Base-by-base conservation (phyloP, 2,113 vertebrate genomes). In the Phodopus roborovskii region DNA sequence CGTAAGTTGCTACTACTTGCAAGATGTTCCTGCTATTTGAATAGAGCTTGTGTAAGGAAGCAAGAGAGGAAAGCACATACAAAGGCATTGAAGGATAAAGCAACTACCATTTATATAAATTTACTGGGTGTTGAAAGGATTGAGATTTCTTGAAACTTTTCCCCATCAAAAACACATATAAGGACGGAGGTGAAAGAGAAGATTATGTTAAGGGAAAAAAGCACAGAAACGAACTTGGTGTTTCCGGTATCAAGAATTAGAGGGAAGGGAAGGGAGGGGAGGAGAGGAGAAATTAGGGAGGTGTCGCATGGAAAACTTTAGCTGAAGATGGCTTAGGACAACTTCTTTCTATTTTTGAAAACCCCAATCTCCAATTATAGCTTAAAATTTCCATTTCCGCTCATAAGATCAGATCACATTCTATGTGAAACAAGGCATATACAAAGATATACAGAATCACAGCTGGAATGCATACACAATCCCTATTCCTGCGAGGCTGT, bases 271-370 rank as follows among this genome's bases (percentile, higher is more conserved):
- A 95, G 50, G 87, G 50, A 95, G 97, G 50, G 87, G 50, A 95
- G 97, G 94, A 97, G 95, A 97, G 94, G 45, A 83, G 50, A 82
- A 77, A 73, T 20, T 3, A 7, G 71, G 75, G 90, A 84, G 60
- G 70, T 66, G 93, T 86, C 88, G 64, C 5, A 11, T 28, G 82
- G 94, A 77, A 78, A 97, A 98, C 91, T 98, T 93, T 96, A 98
- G 93, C 68, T 74, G 88, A 96, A 94, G 97, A 97, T 64, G 96
- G 94, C 96, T 92, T 90, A 91, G 97, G 96, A 97, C 88, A 75
- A 96, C 88, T 96, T 97, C 97, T 98, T 95, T 48, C 96, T 97
- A 97, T 97, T 98, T 98, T 97, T 87, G 96, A 98, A 98, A 98
- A 97, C 94, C 95, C 97, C 68, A 19, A 95, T 97, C 91, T 98